Base-by-base conservation (phyloP, 2,888 invertebrate species). In the Gortyna flavago region DNA sequence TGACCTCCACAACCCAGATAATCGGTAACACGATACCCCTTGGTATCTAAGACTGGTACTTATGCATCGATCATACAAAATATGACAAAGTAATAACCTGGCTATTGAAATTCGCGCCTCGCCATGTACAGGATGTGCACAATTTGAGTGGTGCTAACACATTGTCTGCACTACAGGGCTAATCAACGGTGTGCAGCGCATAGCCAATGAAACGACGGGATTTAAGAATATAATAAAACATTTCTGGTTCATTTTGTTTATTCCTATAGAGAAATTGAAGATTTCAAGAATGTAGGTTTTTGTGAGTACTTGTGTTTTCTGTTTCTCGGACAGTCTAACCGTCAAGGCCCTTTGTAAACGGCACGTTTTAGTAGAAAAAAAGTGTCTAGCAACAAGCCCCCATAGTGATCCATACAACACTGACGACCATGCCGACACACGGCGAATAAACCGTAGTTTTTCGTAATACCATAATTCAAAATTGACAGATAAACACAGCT, bases 71-170 rank as follows among this genome's bases (percentile, higher is more conserved):
- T 65, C 67, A 67, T 61, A 79, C 67, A 62, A 72, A 66, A 80
- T 71, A 81, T 72, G 41, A 80, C 54, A 71, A 67, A 80, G 71
- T 79, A 67, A 67, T 82, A 80, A 48, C 5, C 0, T 41, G 0
- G 16, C 44, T 32, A 81, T 86, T 87, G 77, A 84, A 38, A 87
- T 87, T 87, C 86, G 81, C 79, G 32, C 18, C 72, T 78, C 74
- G 65, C 72, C 44, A 59, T 70, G 35, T 69, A 74, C 87, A 87
- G 88, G 88, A 89, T 88, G 75, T 76, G 64, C 38, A 68, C 79
- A 75, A 88, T 88, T 88, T 83, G 61, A 72, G 64, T 29, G 68
- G 77, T 72, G 72, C 81, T 66, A 68, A 75, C 64, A 48, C 59
- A 44, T 64, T 48, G 71, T 72, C 41, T 75, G 75, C 84, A 86